Percentiles rank a stretch among this genome's conserved stretches.
These are phyloP conservation scores for Trichogramma pretiosum DNA, from an alignment of 1,140 invertebrate genomes.

Conservation along the genomic window DNA sequence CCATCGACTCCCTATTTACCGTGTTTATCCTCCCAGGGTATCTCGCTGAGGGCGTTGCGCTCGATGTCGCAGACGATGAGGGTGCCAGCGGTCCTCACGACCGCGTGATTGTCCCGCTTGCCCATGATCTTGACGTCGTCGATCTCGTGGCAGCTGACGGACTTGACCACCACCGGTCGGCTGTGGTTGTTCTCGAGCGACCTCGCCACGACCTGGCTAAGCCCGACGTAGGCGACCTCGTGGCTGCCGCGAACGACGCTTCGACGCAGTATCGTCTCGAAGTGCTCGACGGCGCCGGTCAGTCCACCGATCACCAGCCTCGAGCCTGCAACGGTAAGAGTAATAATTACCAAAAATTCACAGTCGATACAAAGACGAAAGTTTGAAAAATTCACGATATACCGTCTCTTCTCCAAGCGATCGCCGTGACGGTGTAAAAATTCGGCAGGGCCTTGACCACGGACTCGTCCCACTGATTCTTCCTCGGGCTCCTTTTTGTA, in stretches of 20 bases:
- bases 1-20: no score
- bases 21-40: slow-evolving; percentile 60
- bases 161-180: slow-evolving; percentile 65
- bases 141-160: slow-evolving; percentile 81
- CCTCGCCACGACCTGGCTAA: slow-evolving; percentile 69
- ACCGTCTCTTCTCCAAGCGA: slow-evolving; percentile 87
- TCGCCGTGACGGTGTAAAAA: slow-evolving; percentile 78
- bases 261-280: slow-evolving; percentile 67
- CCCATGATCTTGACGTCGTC: slow-evolving; percentile 81
- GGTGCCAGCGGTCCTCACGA: slow-evolving; percentile 83
- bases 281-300: slow-evolving; percentile 65
- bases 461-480: slow-evolving; percentile 72
- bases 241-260: slow-evolving; percentile 45
- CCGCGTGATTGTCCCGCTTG: slow-evolving; percentile 69
- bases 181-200: slow-evolving; percentile 48
- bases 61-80: slow-evolving; percentile 85
- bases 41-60: slow-evolving; percentile 75
- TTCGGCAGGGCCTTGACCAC: slow-evolving; percentile 68
- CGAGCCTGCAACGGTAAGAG: slow-evolving; percentile 50
- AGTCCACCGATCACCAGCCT: slow-evolving; percentile 54
- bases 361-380: no score
- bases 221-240: slow-evolving; percentile 79
- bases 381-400: no score
- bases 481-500: slow-evolving; percentile 73
- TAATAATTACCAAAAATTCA: no score